phyloP scores from a whole-genome alignment of 2,113 vertebrate species.

The Cephalopterus ornatus region DNA sequence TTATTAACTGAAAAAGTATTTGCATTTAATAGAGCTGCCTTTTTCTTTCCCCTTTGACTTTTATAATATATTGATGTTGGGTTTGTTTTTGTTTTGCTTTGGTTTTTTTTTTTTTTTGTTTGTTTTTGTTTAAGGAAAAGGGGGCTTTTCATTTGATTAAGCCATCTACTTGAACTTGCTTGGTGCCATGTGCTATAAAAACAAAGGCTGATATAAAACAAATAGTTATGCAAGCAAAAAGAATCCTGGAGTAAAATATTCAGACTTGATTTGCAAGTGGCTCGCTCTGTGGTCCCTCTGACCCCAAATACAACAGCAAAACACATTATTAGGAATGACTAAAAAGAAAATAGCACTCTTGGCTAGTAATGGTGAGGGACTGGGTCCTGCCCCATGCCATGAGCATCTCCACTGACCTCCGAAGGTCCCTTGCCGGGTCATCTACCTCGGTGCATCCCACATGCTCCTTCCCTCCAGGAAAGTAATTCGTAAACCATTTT shows the following conservation, averaged over 20 bases:
- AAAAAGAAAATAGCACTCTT: slow-evolving; percentile 12
- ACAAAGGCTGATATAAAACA: background rate
- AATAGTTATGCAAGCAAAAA: background rate
- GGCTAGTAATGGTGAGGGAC: background rate
- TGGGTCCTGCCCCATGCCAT: fast-evolving
- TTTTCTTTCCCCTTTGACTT: background rate
- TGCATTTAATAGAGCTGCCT: fast-evolving
- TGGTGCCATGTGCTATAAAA: background rate
- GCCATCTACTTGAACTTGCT: background rate
- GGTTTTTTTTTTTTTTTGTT: background rate
- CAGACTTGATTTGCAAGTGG: background rate
- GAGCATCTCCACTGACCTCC: background rate
- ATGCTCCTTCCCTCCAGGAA: background rate
- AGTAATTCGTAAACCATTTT: background rate
- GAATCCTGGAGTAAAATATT: slow-evolving; percentile 4
- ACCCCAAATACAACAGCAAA: slow-evolving; percentile 50
- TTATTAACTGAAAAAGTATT: background rate
- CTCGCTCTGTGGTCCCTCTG: background rate
- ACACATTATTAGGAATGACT: background rate
- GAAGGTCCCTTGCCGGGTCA: fast-evolving
- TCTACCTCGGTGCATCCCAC: fast-evolving
- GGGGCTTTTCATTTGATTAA: background rate
- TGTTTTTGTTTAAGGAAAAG: background rate
- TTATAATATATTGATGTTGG: background rate
- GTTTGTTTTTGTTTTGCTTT: background rate